phyloP scores from a whole-genome alignment of 2,888 invertebrate species.

The Stramonita haemastoma region DNA sequence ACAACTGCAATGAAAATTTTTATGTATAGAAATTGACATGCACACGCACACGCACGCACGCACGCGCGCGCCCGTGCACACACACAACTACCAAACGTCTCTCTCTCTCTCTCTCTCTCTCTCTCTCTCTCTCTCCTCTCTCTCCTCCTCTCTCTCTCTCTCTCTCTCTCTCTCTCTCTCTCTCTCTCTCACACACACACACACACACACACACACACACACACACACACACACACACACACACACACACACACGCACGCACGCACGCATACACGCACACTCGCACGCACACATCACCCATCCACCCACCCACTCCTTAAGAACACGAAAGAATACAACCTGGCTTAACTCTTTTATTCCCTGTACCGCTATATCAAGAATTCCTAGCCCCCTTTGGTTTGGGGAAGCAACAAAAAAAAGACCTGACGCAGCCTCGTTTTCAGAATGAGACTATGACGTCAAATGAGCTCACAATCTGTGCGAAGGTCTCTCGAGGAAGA shows the following conservation, averaged over 20 bases:
- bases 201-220: neutral
- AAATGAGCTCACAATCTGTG: neutral
- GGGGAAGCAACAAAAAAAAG: neutral
- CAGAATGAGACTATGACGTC: conserved; percentile 1
- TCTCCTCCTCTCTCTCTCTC: neutral
- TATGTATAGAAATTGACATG: no score
- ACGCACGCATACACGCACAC: neutral
- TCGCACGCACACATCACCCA: neutral
- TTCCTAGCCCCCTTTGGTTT: neutral
- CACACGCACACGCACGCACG: neutral
- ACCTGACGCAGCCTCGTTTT: neutral
- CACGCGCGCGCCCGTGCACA: neutral
- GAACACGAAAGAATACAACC: neutral
- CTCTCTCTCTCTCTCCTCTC: no score
- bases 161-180: neutral
- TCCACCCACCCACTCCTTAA: neutral
- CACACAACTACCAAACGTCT: no score
- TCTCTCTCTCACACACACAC: neutral
- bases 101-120: no score
- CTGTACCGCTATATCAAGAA: neutral
- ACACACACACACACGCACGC: neutral
- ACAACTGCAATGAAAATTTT: no score
- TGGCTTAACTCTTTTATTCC: neutral
- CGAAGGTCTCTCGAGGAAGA: neutral
- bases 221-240: neutral